phyloP scores from a whole-genome alignment of 1,140 invertebrate genomes.

The Magallana gigas region DNA sequence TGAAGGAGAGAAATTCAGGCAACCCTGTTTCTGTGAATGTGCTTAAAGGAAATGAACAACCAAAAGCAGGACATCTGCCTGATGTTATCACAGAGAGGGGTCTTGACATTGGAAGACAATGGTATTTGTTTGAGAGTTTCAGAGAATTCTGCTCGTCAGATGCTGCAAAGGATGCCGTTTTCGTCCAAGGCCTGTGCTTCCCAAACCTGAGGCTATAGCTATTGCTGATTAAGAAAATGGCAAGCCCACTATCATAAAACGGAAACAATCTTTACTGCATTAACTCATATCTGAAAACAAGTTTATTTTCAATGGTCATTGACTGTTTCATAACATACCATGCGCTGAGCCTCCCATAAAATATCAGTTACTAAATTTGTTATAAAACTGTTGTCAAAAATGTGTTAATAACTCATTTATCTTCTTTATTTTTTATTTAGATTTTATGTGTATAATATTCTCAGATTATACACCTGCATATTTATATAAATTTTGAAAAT shows the following conservation, averaged over 20 bases:
- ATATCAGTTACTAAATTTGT: neutral
- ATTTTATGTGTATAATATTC: too few species aligned
- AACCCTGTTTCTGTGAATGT: slow-evolving; percentile 33
- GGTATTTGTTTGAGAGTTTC: slow-evolving; percentile 39
- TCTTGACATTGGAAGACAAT: slow-evolving; percentile 13
- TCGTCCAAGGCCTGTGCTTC: slow-evolving; percentile 33
- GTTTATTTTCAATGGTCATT: too few species aligned
- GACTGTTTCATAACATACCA: neutral
- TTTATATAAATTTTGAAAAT: too few species aligned
- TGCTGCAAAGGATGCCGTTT: neutral
- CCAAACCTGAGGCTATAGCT: neutral
- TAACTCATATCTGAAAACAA: slow-evolving; percentile 9
- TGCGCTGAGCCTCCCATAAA: neutral
- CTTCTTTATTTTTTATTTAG: too few species aligned
- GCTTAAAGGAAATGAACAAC: slow-evolving; percentile 9
- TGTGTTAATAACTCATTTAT: too few species aligned
- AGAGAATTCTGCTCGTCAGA: slow-evolving; percentile 11
- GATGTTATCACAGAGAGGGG: neutral
- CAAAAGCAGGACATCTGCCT: neutral
- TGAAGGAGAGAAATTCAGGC: slow-evolving; percentile 20
- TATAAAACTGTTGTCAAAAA: too few species aligned
- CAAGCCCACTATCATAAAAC: too few species aligned
- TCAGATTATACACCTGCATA: too few species aligned
- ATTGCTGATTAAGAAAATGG: too few species aligned
- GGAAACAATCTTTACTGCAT: neutral